Percentiles rank a stretch among this genome's conserved stretches.
These are phyloP conservation scores for Ursus arctos DNA, from an alignment of 2,113 vertebrate species.

Conservation along the genomic window DNA sequence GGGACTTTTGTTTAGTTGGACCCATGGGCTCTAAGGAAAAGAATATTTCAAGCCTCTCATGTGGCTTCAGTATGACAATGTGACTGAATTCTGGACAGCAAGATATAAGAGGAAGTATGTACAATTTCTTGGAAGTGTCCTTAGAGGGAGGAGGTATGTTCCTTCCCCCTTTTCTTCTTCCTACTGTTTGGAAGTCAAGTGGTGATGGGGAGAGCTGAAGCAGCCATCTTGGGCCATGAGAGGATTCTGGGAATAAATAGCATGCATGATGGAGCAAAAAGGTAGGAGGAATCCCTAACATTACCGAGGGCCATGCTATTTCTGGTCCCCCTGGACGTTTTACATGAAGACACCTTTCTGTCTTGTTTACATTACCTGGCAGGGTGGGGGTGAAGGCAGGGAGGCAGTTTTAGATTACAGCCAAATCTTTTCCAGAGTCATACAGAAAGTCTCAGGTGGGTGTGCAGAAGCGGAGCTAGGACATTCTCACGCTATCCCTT, in stretches of 20 bases:
- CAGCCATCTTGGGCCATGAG: background rate
- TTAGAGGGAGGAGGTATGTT: background rate
- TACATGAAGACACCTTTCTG: background rate
- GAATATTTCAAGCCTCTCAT: background rate
- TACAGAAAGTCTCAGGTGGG: background rate
- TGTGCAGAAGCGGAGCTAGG: background rate
- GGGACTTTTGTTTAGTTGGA: background rate
- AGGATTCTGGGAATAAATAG: background rate
- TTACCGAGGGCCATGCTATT: background rate
- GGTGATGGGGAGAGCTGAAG: background rate
- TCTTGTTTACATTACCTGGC: background rate
- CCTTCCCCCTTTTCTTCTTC: background rate
- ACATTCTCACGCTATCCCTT: background rate
- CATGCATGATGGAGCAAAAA: background rate
- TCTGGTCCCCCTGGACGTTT: background rate
- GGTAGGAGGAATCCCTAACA: background rate
- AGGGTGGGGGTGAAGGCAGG: background rate
- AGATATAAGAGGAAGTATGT: background rate
- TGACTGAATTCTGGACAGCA: slow-evolving; percentile 24
- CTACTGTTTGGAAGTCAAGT: background rate
- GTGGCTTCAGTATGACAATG: background rate
- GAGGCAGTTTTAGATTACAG: background rate
- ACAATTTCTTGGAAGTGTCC: background rate
- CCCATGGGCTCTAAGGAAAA: background rate
- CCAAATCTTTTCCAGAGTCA: background rate